Evolutionary conservation across 2,113 vertebrate species (phyloP).

Genomic region (Dicaeum eximium): DNA sequence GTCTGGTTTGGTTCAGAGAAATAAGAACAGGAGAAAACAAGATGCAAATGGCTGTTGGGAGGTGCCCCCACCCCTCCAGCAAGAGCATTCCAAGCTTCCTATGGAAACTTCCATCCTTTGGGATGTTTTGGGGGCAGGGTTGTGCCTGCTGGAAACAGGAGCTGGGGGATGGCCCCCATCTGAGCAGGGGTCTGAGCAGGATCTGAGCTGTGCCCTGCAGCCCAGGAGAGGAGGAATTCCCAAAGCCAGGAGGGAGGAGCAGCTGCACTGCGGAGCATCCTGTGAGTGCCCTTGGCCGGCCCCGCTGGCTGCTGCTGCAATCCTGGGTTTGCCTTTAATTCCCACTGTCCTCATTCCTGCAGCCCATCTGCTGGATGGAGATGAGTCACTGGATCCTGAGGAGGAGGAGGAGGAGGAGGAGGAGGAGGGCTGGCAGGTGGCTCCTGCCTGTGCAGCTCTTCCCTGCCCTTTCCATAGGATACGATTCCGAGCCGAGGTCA

Average conservation of each 20-base stretch:
- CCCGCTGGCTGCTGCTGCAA: neutral
- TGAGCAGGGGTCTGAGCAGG: neutral
- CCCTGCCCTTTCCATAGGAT: neutral
- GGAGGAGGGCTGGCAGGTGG: slow-evolving; percentile 27
- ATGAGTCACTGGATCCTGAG: neutral
- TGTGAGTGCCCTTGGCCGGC: neutral
- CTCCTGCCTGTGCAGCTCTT: neutral
- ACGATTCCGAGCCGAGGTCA: neutral
- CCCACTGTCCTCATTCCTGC: neutral
- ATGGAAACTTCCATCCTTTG: neutral
- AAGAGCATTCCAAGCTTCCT: neutral
- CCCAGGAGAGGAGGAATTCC: neutral
- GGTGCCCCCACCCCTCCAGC: neutral
- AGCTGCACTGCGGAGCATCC: neutral
- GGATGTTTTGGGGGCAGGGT: neutral
- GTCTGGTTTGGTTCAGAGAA: neutral
- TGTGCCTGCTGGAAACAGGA: neutral
- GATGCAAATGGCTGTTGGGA: neutral
- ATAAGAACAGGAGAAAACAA: neutral
- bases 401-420: neutral
- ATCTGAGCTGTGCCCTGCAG: neutral
- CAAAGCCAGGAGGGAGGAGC: neutral
- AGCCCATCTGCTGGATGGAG: slow-evolving; percentile 10
- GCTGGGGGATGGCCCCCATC: rapidly evolving
- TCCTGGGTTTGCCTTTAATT: neutral